Base-by-base conservation (phyloP, 37 sponge, comb jelly and placozoan genomes). In the Aphrocallistes beatrix region DNA sequence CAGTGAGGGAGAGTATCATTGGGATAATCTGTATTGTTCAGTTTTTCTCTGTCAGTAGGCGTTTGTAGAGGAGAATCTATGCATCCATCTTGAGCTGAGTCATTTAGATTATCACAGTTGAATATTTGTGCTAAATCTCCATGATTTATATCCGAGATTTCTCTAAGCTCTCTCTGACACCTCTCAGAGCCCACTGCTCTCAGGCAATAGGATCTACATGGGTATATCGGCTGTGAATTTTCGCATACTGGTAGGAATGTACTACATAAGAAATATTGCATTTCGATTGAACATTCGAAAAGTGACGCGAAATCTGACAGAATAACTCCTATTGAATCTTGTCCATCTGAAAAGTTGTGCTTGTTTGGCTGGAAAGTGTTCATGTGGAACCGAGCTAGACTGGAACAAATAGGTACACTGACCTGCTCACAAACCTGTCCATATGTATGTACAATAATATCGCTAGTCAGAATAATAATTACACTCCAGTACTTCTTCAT, bases 181-280 rank as follows among this genome's bases (percentile, higher is more conserved):
- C 28, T 25, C n/a, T 60, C 75, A 25, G 75, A 60, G 3, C 1
- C 3, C n/a, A 60, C 10, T 60, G n/a, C 34, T 60, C 75, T 60
- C 34, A 8, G 10, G 34, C 75, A 60, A 13, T 25, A 60, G 10
- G 75, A 60, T 19, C 34, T 60, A 28, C 75, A 60, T 8, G 75
- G 75, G 75, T 60, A 60, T 60, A 25, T 60, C 3, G n/a, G 75
- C 3, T 60, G 75, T 60, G 75, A 60, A 60, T 60, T 60, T 60
- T 60, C 75, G 75, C 75, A 60, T 32, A 30, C 10, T 25, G 75
- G 75, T 19, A 60, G 75, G 6, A 60, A 60, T 60, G 75, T 30
- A 30, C 75, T 60, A 30, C 75, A 60, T 21, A 60, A 3, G 21
- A 60, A 60, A 28, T 60, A 60, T 60, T 60, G 10, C 75, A 60